Percentiles rank a stretch among this genome's conserved stretches.
Evolutionary conservation across 2,888 invertebrate species (phyloP).

Genomic region (Keiferia lycopersicella): DNA sequence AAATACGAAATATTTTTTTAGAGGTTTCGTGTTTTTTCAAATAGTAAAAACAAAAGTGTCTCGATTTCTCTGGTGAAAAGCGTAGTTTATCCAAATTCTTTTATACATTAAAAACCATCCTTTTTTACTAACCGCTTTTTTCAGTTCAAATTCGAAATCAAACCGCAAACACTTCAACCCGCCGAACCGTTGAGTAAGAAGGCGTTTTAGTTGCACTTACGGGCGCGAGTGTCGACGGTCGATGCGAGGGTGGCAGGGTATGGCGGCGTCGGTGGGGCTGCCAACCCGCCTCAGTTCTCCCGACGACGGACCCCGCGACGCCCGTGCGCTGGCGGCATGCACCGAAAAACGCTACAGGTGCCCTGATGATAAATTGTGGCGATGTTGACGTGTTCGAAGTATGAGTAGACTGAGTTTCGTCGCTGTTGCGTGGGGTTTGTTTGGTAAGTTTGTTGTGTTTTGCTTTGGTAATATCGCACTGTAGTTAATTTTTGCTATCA

Average conservation of each 20-base stretch:
- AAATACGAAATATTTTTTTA: too few species aligned
- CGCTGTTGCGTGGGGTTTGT: not conserved
- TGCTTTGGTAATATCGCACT: not conserved
- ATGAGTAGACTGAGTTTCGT: not conserved
- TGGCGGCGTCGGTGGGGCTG: constrained; percentile 41
- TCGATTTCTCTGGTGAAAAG: too few species aligned
- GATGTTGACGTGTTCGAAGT: too few species aligned
- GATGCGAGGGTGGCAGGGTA: constrained; percentile 51
- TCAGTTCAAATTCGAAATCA: not conserved
- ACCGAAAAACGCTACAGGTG: constrained; percentile 65
- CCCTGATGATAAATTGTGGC: constrained; percentile 32
- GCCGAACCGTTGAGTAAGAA: constrained; percentile 50
- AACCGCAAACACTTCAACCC: constrained; percentile 24
- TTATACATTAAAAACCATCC: too few species aligned
- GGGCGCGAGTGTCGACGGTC: constrained; percentile 43
- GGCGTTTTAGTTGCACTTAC: constrained; percentile 48
- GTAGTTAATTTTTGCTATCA: too few species aligned
- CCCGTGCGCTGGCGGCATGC: constrained; percentile 39
- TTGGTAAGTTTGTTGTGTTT: not conserved
- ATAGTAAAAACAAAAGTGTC: too few species aligned
- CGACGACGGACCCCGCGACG: constrained; percentile 50
- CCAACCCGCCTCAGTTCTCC: constrained; percentile 54
- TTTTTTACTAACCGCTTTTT: too few species aligned
- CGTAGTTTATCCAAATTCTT: too few species aligned
- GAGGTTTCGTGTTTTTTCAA: too few species aligned